Conservation (phyloP, 1,140 invertebrate species). For the Piezodorus guildinii region DNA sequence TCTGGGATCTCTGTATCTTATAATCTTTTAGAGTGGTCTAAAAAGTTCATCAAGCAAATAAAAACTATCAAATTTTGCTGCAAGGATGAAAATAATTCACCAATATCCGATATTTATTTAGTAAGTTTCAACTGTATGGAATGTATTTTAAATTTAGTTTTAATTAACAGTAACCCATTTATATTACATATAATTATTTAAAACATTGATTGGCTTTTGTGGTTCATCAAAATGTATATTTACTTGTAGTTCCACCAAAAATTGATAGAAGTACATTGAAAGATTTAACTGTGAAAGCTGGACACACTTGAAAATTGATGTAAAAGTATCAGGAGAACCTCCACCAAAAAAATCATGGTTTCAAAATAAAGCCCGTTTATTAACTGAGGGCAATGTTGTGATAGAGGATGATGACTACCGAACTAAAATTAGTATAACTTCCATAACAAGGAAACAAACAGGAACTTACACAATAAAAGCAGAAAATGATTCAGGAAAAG, state of each 20-base stretch:
- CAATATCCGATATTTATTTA: too few species aligned
- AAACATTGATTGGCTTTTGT: background rate
- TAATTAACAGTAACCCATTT: too few species aligned
- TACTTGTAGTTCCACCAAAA: slow-evolving; percentile 58
- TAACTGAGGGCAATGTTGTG: slow-evolving; percentile 50
- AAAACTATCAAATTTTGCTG: too few species aligned
- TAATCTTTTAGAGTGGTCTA: too few species aligned
- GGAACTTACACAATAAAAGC: slow-evolving; percentile 79
- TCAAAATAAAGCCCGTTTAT: slow-evolving; percentile 64
- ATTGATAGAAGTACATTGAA: slow-evolving; percentile 83
- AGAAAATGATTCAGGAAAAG: slow-evolving; percentile 81
- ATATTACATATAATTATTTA: background rate
- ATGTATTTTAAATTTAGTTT: too few species aligned
- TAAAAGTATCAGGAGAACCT: slow-evolving; percentile 82
- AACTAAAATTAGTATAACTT: slow-evolving; percentile 64
- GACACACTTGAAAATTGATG: slow-evolving; percentile 72
- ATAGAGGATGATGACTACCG: slow-evolving; percentile 77
- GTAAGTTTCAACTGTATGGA: too few species aligned
- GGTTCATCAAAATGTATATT: background rate
- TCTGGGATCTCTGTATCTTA: too few species aligned
- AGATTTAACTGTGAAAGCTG: slow-evolving; percentile 76
- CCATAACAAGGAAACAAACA: slow-evolving; percentile 65
- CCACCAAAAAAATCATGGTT: slow-evolving; percentile 75
- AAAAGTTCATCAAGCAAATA: too few species aligned
- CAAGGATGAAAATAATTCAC: too few species aligned